A percentile compares a stretch with the other conserved stretches of the same genome.
These are phyloP conservation scores for Anolis carolinensis DNA, from an alignment of 2,113 vertebrate genomes.

Conservation along the genomic window DNA sequence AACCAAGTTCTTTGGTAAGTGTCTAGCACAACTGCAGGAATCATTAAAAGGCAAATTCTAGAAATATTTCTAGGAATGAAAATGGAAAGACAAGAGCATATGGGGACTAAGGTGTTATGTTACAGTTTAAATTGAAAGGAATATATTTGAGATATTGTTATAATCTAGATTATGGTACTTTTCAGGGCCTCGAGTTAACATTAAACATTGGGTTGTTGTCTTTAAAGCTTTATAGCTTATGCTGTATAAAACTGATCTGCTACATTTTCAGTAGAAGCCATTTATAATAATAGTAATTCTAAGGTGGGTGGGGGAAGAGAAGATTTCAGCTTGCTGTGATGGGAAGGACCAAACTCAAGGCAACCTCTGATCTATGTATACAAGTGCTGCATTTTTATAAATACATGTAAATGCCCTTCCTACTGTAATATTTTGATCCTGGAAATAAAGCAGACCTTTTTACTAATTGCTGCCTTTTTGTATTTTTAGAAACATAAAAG, in stretches of 20 bases:
- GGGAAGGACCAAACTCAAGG: conserved; percentile 83
- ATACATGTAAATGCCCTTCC: conserved; percentile 86
- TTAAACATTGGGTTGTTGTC: conserved; percentile 48
- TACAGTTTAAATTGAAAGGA: background rate
- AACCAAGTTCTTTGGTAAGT: background rate
- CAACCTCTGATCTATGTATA: conserved; percentile 82
- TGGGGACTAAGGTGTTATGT: background rate
- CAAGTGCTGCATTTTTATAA: conserved; percentile 87
- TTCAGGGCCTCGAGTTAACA: background rate
- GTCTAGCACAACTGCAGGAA: background rate
- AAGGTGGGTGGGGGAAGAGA: conserved; percentile 56
- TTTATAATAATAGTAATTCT: conserved; percentile 59
- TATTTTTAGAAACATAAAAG: background rate
- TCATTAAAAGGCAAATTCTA: conserved; percentile 1
- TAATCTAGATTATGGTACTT: background rate
- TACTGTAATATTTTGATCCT: conserved; percentile 86
- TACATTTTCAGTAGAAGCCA: conserved; percentile 51
- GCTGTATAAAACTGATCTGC: conserved; percentile 65
- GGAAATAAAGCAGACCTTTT: conserved; percentile 83
- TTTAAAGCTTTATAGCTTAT: conserved; percentile 56
- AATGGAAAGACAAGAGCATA: background rate
- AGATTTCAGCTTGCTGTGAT: conserved; percentile 78
- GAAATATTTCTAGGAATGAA: background rate
- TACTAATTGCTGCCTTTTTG: conserved; percentile 63
- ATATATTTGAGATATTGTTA: conserved; percentile 10